Conservation (phyloP, 2,113 vertebrate genomes). For the Sinocyclocheilus anshuiensis region DNA sequence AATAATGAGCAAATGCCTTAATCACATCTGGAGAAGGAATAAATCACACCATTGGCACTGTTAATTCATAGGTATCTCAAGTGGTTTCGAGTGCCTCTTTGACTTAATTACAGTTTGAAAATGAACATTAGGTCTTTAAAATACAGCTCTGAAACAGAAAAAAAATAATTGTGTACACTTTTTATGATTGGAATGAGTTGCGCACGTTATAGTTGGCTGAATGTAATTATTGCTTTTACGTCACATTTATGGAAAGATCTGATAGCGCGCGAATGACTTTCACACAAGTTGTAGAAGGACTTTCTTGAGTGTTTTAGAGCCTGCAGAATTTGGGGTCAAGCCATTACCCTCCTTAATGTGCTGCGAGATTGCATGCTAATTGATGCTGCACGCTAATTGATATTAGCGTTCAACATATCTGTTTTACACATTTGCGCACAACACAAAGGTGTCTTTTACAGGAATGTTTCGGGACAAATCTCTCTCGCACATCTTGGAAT, state of each 20-base stretch:
- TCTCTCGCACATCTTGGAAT: conserved; percentile 20
- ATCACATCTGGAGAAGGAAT: conserved; percentile 30
- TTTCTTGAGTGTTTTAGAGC: conserved; percentile 55
- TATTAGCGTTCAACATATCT: conserved; percentile 63
- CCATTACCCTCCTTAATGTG: conserved; percentile 74
- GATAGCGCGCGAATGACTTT: conserved; percentile 31
- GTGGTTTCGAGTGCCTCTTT: conserved; percentile 9
- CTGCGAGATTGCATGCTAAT: conserved; percentile 78
- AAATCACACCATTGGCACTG: conserved; percentile 51
- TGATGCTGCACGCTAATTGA: conserved; percentile 79
- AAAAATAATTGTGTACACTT: background rate
- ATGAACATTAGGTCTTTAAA: conserved; percentile 5
- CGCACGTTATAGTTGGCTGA: background rate
- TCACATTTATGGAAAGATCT: conserved; percentile 18
- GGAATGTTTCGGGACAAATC: conserved; percentile 54
- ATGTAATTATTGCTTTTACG: conserved; percentile 20
- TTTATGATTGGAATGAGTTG: background rate
- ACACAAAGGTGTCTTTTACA: conserved; percentile 48
- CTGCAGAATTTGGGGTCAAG: conserved; percentile 64
- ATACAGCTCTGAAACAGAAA: background rate
- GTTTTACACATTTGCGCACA: conserved; percentile 57
- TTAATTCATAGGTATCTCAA: conserved; percentile 43
- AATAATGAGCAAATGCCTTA: conserved; percentile 6
- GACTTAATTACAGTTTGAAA: conserved; percentile 5
- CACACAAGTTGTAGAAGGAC: conserved; percentile 48